Percentiles rank a stretch among this genome's conserved stretches.
phyloP scores from a whole-genome alignment of 2,888 invertebrate species.

The Yponomeuta cagnagella region DNA sequence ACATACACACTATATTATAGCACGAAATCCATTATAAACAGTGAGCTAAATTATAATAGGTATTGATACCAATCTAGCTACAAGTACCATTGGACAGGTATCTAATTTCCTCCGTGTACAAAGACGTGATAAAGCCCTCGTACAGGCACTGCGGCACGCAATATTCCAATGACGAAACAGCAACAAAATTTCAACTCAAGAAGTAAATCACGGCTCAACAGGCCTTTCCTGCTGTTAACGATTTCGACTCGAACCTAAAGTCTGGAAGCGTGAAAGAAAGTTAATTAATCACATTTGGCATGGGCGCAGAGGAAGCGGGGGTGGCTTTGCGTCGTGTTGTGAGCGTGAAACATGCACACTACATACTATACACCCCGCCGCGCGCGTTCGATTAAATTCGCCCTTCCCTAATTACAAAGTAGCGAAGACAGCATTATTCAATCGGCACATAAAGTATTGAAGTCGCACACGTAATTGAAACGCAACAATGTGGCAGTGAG shows the following conservation, averaged over 20 bases:
- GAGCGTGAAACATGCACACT: constrained; percentile 15
- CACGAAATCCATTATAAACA: background rate
- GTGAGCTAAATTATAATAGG: constrained; percentile 28
- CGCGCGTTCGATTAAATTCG: constrained; percentile 6
- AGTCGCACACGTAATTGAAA: constrained; percentile 54
- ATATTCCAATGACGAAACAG: constrained; percentile 60
- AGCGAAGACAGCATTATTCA: constrained; percentile 26
- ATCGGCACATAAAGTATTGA: constrained; percentile 49
- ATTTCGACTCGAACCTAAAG: constrained; percentile 60
- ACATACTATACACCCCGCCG: background rate
- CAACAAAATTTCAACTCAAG: constrained; percentile 53
- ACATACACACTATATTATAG: background rate
- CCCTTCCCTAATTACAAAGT: constrained; percentile 9
- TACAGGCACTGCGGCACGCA: constrained; percentile 42
- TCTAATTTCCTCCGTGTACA: constrained; percentile 59
- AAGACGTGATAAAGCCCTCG: background rate
- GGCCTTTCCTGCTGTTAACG: constrained; percentile 68
- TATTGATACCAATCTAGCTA: constrained; percentile 50
- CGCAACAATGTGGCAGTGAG: constrained; percentile 53
- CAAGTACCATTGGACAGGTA: constrained; percentile 62
- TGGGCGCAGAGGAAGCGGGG: background rate
- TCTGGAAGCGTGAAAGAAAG: constrained; percentile 66
- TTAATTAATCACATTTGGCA: constrained; percentile 60
- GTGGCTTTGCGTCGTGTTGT: constrained; percentile 35
- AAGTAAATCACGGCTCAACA: constrained; percentile 70